A percentile compares a stretch with the other conserved stretches of the same genome.
Evolutionary conservation across 2,113 vertebrate genomes (phyloP).

Genomic region (Recurvirostra avosetta): DNA sequence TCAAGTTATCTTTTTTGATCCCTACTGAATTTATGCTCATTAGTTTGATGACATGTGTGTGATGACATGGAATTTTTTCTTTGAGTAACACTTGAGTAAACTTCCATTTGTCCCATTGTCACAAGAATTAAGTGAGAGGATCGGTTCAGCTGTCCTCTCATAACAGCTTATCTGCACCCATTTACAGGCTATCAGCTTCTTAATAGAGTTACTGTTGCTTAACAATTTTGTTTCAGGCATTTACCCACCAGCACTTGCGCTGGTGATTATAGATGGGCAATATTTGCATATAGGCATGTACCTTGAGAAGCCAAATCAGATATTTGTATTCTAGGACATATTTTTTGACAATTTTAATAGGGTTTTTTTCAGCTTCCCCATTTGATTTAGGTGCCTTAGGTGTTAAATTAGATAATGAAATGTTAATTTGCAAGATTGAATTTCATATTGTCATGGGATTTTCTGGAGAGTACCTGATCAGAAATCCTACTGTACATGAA

Average conservation of each 20-base stretch:
- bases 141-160: background rate
- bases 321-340: background rate
- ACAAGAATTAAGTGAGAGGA: background rate
- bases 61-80: background rate
- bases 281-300: background rate
- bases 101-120: background rate
- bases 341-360: background rate
- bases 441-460: background rate
- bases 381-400: background rate
- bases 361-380: background rate
- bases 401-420: background rate
- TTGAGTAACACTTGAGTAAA: background rate
- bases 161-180: background rate
- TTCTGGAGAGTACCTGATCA: background rate
- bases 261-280: background rate
- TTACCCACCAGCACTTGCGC: background rate
- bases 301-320: background rate
- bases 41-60: background rate
- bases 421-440: background rate
- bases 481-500: background rate
- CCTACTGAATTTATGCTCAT: background rate
- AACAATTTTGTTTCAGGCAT: background rate
- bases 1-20: background rate
- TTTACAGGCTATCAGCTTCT: background rate
- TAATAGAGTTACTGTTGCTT: background rate